Evolutionary conservation across 2,797 vertebrate genomes (phyloP).

Genomic region (Leptodactylus fallax): DNA sequence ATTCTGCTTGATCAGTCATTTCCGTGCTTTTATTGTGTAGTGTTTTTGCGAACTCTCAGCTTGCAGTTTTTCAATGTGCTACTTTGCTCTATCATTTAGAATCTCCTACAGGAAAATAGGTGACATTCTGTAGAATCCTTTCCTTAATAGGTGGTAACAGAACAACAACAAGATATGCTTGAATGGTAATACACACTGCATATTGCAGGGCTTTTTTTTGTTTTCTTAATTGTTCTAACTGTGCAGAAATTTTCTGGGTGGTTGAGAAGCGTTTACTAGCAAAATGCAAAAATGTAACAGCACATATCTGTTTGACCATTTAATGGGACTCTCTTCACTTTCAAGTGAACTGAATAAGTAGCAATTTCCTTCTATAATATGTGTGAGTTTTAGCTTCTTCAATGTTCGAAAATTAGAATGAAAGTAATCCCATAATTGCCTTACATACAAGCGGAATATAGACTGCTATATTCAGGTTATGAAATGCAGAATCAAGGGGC

Average conservation of each 20-base stretch:
- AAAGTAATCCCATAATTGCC: too few species aligned
- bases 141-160: slow-evolving; percentile 1
- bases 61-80: slow-evolving; percentile 67
- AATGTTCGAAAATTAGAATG: too few species aligned
- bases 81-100: slow-evolving; percentile 41
- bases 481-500: too few species aligned
- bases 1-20: slow-evolving; percentile 34
- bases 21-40: slow-evolving; percentile 8
- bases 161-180: not conserved
- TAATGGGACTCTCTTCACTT: not conserved
- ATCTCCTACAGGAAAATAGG: slow-evolving; percentile 1
- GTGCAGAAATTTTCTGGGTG: not conserved
- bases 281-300: not conserved
- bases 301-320: not conserved
- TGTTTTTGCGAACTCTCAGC: slow-evolving; percentile 65
- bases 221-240: not conserved
- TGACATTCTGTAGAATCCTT: not conserved
- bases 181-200: not conserved
- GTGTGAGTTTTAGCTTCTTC: too few species aligned
- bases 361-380: too few species aligned
- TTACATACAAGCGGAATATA: too few species aligned
- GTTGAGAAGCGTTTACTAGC: not conserved
- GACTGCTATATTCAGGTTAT: too few species aligned
- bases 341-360: not conserved
- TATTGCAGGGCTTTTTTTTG: not conserved